Percentiles rank a stretch among this genome's conserved stretches.
Evolutionary conservation across 2,113 vertebrate genomes (phyloP).

Genomic region (Festucalex cinctus): DNA sequence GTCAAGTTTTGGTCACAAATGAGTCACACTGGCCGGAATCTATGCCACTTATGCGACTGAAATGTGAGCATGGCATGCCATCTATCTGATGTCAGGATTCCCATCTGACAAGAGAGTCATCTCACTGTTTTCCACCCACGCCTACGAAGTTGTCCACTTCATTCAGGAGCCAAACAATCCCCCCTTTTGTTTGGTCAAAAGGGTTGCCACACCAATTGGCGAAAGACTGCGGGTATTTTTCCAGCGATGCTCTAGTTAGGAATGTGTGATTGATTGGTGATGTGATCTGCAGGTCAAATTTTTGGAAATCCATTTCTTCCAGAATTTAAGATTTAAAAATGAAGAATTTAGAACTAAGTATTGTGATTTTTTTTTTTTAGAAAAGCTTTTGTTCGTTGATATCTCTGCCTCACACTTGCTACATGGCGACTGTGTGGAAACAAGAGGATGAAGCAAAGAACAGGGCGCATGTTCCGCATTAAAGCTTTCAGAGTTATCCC

Average conservation of each 20-base stretch:
- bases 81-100: constrained; percentile 62
- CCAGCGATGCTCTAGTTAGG: constrained; percentile 34
- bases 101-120: constrained; percentile 52
- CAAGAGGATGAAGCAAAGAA: constrained; percentile 24
- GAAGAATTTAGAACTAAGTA: constrained; percentile 14
- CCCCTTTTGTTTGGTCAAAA: constrained; percentile 46
- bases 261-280: constrained; percentile 32
- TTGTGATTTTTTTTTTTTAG: not conserved
- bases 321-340: constrained; percentile 19
- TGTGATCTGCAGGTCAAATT: constrained; percentile 13
- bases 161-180: constrained; percentile 54
- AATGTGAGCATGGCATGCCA: constrained; percentile 40
- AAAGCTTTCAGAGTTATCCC: constrained; percentile 49
- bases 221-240: constrained; percentile 42
- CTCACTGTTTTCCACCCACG: constrained; percentile 47
- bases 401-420: constrained; percentile 46
- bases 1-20: not conserved
- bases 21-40: not conserved
- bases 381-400: constrained; percentile 22
- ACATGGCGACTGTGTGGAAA: constrained; percentile 13
- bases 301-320: constrained; percentile 14
- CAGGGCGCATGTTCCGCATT: constrained; percentile 39
- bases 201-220: constrained; percentile 25
- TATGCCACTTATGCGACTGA: constrained; percentile 11
- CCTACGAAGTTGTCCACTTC: constrained; percentile 57